Percentiles rank a stretch among this genome's conserved stretches.
Evolutionary conservation across 2,888 invertebrate species (phyloP).

Genomic region (Caenorhabditis sulstoni): DNA sequence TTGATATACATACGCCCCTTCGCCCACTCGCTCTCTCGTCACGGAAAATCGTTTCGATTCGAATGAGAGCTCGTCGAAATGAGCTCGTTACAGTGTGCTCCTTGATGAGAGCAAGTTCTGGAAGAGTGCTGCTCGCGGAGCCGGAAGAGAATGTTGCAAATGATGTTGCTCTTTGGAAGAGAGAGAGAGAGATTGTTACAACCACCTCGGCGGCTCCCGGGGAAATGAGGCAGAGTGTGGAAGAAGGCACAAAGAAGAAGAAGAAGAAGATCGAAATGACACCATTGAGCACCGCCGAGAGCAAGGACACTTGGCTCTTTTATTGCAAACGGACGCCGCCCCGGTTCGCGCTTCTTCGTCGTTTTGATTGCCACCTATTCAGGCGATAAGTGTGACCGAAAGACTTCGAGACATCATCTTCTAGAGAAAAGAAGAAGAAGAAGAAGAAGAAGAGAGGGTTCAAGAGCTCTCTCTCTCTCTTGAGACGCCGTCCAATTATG

Average conservation of each 20-base stretch:
- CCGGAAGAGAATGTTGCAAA: no score
- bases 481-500: slow-evolving; percentile 24
- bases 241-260: background rate
- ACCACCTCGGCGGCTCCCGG: background rate
- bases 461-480: slow-evolving; percentile 28
- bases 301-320: slow-evolving; percentile 44
- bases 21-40: background rate
- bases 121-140: no score
- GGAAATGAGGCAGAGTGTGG: slow-evolving; percentile 35
- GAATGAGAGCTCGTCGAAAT: slow-evolving; percentile 32
- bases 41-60: slow-evolving; percentile 44
- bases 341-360: background rate
- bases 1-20: slow-evolving; percentile 26
- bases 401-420: background rate
- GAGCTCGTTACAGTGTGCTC: slow-evolving; percentile 26
- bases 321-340: slow-evolving; percentile 27
- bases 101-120: no score
- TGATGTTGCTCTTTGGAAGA: no score
- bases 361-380: slow-evolving; percentile 23
- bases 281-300: slow-evolving; percentile 25
- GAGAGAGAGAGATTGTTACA: background rate
- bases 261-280: slow-evolving; percentile 38
- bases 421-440: background rate
- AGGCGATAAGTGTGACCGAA: slow-evolving; percentile 1
- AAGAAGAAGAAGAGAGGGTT: slow-evolving; percentile 36